These are phyloP conservation scores for Vannuccia rotundouncinata DNA, from an alignment of 2,888 invertebrate genomes.

Conservation along the genomic window DNA sequence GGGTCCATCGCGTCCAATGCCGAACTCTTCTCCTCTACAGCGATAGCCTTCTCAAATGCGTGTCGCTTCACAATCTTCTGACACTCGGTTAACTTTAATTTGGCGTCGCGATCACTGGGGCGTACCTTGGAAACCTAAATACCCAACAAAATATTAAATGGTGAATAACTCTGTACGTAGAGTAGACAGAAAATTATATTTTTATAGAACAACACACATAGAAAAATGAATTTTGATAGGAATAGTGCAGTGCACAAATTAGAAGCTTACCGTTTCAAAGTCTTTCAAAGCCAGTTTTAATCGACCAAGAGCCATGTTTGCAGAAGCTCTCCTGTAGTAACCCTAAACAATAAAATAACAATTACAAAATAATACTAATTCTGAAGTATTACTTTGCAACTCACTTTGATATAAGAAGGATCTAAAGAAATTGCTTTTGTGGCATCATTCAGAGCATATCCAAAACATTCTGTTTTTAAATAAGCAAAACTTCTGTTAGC, in stretches of 20 bases:
- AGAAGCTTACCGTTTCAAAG: conserved; percentile 79
- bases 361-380: background rate
- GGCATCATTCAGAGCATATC: conserved; percentile 85
- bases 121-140: conserved; percentile 76
- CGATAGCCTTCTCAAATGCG: conserved; percentile 92
- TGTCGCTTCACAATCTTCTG: conserved; percentile 86
- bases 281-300: conserved; percentile 91
- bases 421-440: conserved; percentile 82
- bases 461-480: conserved; percentile 85
- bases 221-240: no score
- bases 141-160: background rate
- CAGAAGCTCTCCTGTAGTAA: conserved; percentile 89
- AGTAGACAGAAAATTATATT: no score
- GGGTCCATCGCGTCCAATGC: conserved; percentile 35
- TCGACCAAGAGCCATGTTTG: conserved; percentile 93
- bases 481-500: conserved; percentile 93
- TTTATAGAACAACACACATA: no score
- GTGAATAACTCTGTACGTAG: no score
- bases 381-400: conserved; percentile 27
- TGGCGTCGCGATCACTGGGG: conserved; percentile 88
- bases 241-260: no score
- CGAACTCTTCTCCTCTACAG: conserved; percentile 76
- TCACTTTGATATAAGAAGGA: conserved; percentile 72
- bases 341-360: conserved; percentile 60
- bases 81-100: conserved; percentile 82